Base-by-base conservation (phyloP, 2,797 vertebrate species). In the Coluber constrictor region DNA sequence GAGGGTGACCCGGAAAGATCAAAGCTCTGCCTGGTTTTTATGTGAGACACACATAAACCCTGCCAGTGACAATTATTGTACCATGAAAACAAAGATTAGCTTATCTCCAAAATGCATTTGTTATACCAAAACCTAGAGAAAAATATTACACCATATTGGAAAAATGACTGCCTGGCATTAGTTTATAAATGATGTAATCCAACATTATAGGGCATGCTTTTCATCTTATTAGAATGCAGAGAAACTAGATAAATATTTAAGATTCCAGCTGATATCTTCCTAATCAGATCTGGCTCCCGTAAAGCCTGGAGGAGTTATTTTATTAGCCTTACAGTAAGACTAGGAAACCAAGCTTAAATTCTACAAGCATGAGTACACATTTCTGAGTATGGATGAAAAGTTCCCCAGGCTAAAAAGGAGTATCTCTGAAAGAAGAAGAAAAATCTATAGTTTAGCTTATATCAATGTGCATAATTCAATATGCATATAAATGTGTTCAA, bases 41-140 rank as follows among this genome's bases (percentile, higher is more conserved):
- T 27, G 86, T 51, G 27, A 87, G 23, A 51, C 51, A 55, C 13
- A 55, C 47, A 86, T 54, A 51, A 86, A 4, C 47, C 43, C 47
- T 43, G 8, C 86, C 16, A 32, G 37, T 0, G 56, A 92, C 91
- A 0, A 0, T 92, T 94, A 83, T 86, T 88, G 90, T 4, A 88
- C 94, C 59, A 87, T 95, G 93, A 95, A 95, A 93, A 25, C 92
- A 90, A n/a, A 94, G 3, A 91, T 88, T 94, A 89, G 90, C 86
- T 70, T 90, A 89, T 91, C n/a, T 1, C 3, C 55, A 59, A 94
- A 92, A 3, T 60, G 29, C n/a, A 94, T 93, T 91, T 83, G 55
- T 88, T 94, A 7, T 89, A 70, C 87, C 3, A 90, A 91, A 92
- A 0, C 83, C 23, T 16, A 56, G 66, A 51, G 55, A 89, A 92